phyloP scores from a whole-genome alignment of 2,797 vertebrate genomes.

The Syngnathus rostellatus region DNA sequence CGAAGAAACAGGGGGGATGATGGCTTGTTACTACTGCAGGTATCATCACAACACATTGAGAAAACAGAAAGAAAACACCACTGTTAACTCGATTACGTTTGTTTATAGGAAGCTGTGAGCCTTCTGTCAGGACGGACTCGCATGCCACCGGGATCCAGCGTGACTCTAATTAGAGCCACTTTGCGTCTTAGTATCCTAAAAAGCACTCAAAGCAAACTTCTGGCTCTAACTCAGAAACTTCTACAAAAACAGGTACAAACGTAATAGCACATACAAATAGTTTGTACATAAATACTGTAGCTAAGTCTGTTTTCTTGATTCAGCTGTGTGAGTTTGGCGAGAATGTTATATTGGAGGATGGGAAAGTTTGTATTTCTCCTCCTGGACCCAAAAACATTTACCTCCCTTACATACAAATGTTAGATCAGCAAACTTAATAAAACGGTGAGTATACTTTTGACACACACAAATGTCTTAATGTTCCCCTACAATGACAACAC shows the following conservation, averaged over 20 bases:
- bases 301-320: slow-evolving; percentile 4
- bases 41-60: slow-evolving; percentile 12
- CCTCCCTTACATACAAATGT: slow-evolving; percentile 73
- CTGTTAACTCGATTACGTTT: not conserved
- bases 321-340: slow-evolving; percentile 77
- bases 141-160: slow-evolving; percentile 45
- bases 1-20: slow-evolving; percentile 34
- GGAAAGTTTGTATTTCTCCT: slow-evolving; percentile 49
- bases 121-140: slow-evolving; percentile 49
- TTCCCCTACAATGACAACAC: not conserved
- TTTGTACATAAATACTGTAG: not conserved
- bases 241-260: slow-evolving; percentile 61
- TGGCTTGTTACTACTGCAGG: slow-evolving; percentile 51
- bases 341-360: slow-evolving; percentile 49
- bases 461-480: not conserved
- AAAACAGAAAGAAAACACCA: not conserved
- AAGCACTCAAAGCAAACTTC: slow-evolving; percentile 38
- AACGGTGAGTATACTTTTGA: slow-evolving; percentile 65
- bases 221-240: slow-evolving; percentile 55
- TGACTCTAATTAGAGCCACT: slow-evolving; percentile 54
- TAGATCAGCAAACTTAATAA: slow-evolving; percentile 74
- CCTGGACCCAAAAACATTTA: slow-evolving; percentile 77
- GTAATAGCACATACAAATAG: not conserved
- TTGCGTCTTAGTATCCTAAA: slow-evolving; percentile 56
- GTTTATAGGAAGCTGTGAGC: slow-evolving; percentile 56